These are phyloP conservation scores for Riptortus pedestris DNA, from an alignment of 1,140 invertebrate genomes.

Conservation along the genomic window DNA sequence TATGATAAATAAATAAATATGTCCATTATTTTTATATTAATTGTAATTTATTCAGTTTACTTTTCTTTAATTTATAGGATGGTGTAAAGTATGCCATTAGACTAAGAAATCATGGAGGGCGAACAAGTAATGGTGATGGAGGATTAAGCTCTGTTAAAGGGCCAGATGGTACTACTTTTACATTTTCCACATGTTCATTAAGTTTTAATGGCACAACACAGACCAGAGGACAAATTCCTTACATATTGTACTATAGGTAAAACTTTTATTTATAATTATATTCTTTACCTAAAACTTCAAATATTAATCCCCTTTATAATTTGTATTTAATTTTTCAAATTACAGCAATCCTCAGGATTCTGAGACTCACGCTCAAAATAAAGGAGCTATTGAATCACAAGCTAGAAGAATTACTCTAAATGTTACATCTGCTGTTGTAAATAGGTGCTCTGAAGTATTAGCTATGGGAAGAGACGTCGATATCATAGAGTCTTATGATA, in stretches of 20 bases:
- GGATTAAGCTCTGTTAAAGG: conserved; percentile 77
- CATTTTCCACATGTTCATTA: conserved; percentile 82
- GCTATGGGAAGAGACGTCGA: conserved; percentile 56
- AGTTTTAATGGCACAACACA: conserved; percentile 93
- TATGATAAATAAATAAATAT: no score
- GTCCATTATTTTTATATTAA: no score
- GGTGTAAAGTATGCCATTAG: conserved; percentile 80
- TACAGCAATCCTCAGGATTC: conserved; percentile 51
- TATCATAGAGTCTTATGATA: conserved; percentile 42
- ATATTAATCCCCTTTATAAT: not conserved
- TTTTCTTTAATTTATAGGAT: conserved; percentile 58
- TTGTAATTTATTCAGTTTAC: no score
- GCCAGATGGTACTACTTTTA: conserved; percentile 83
- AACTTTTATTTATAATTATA: no score
- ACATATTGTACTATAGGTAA: conserved; percentile 78
- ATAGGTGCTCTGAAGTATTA: conserved; percentile 59
- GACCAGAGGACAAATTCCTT: conserved; percentile 86
- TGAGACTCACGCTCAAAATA: conserved; percentile 51
- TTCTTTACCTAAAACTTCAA: no score
- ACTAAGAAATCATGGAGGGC: conserved; percentile 79
- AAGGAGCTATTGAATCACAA: conserved; percentile 57
- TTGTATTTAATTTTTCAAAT: conserved; percentile 18
- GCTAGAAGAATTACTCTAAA: conserved; percentile 59
- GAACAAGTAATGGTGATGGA: conserved; percentile 86
- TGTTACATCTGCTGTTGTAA: conserved; percentile 60